These are phyloP conservation scores for Hirudinaria manillensis DNA, from an alignment of 2,888 invertebrate species.

Conservation along the genomic window DNA sequence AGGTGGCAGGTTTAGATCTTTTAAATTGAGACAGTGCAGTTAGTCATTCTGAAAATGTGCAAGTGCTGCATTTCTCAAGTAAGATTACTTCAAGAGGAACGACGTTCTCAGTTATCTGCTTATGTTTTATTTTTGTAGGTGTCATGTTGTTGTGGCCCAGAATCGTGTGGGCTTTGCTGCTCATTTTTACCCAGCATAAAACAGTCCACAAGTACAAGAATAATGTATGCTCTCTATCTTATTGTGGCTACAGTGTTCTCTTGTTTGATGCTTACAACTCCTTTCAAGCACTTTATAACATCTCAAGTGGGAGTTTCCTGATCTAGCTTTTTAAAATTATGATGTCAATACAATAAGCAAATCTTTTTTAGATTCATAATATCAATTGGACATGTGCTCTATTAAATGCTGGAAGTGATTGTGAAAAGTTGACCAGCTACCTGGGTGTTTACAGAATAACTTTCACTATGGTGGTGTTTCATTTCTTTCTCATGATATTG, in stretches of 20 bases:
- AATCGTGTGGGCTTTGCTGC: slow-evolving; percentile 54
- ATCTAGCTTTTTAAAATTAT: neutral
- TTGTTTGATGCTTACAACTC: slow-evolving; percentile 54
- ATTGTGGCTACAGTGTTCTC: slow-evolving; percentile 50
- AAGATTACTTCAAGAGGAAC: neutral
- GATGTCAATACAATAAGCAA: neutral
- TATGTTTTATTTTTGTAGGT: slow-evolving; percentile 44
- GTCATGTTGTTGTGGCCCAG: slow-evolving; percentile 54
- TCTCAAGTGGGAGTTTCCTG: slow-evolving; percentile 29
- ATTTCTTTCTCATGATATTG: slow-evolving; percentile 48
- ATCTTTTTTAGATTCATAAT: slow-evolving; percentile 45
- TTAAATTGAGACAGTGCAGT: too few species aligned
- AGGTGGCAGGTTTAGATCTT: too few species aligned
- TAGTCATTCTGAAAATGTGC: neutral
- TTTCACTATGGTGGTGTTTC: slow-evolving; percentile 53
- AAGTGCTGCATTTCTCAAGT: slow-evolving; percentile 21
- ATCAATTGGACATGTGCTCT: slow-evolving; percentile 52
- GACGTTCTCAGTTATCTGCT: neutral
- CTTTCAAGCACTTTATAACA: slow-evolving; percentile 43
- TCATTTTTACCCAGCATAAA: slow-evolving; percentile 49
- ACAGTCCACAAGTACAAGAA: slow-evolving; percentile 54
- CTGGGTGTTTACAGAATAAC: slow-evolving; percentile 56
- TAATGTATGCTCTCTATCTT: slow-evolving; percentile 54
- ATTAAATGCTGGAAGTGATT: slow-evolving; percentile 49
- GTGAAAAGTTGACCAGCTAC: slow-evolving; percentile 53